These are phyloP conservation scores for Mus spretus DNA, from an alignment of 2,797 vertebrate species.

Conservation along the genomic window DNA sequence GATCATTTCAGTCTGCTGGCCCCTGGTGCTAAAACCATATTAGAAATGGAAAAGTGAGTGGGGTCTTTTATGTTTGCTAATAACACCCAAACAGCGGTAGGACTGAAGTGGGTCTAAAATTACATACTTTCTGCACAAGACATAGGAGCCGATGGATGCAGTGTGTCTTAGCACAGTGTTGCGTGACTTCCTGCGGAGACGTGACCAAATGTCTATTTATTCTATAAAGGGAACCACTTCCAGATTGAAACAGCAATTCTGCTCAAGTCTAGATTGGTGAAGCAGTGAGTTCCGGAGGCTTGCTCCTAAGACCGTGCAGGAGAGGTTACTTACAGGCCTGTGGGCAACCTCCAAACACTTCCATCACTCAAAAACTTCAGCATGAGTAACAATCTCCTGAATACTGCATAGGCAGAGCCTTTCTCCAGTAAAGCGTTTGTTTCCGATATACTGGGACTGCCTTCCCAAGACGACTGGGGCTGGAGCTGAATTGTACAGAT, in stretches of 20 bases:
- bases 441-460: too few species aligned
- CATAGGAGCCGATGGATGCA: background rate
- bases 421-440: background rate
- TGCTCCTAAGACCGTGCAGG: background rate
- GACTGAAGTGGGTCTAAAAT: constrained; percentile 74
- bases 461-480: background rate
- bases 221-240: background rate
- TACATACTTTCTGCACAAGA: constrained; percentile 27
- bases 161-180: constrained; percentile 4
- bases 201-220: background rate
- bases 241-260: background rate
- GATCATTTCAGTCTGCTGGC: constrained; percentile 76
- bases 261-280: too few species aligned
- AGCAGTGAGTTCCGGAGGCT: background rate
- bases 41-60: constrained; percentile 60
- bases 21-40: constrained; percentile 73
- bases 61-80: constrained; percentile 71
- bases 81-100: constrained; percentile 56
- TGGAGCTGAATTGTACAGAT: background rate
- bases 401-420: background rate
- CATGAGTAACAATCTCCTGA: background rate
- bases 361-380: background rate
- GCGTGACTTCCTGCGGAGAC: background rate
- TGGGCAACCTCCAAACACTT: background rate
- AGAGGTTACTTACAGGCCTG: background rate